phyloP scores from a whole-genome alignment of 2,113 vertebrate species.

The Pluvialis apricaria region DNA sequence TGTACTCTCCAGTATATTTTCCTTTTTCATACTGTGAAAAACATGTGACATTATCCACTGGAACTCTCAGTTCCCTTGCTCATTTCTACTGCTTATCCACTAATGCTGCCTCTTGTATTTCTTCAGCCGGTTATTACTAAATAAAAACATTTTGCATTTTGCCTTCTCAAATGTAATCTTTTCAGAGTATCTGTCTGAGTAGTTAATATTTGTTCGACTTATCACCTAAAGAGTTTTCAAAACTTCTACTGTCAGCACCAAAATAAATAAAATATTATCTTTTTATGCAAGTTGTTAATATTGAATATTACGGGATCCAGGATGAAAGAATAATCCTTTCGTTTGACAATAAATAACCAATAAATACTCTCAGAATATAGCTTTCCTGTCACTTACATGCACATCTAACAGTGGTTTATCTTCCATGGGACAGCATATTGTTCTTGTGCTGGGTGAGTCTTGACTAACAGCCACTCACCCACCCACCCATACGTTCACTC shows the following conservation, averaged over 20 bases:
- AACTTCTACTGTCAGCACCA: not conserved
- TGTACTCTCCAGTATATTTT: not conserved
- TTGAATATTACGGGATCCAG: not conserved
- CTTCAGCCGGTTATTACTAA: not conserved
- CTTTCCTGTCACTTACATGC: not conserved
- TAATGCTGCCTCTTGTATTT: not conserved
- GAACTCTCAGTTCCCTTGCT: not conserved
- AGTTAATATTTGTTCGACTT: not conserved
- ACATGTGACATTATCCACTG: not conserved
- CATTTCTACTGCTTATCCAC: not conserved
- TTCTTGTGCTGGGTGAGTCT: not conserved
- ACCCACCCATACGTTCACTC: fast-evolving
- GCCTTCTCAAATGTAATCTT: not conserved
- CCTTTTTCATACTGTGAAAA: not conserved
- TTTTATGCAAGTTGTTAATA: not conserved
- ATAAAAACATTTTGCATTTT: not conserved
- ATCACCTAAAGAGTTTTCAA: not conserved
- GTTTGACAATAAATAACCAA: not conserved
- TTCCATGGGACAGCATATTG: not conserved
- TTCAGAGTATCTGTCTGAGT: not conserved
- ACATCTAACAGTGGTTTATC: not conserved
- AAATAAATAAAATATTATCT: not conserved
- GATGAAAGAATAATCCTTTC: not conserved
- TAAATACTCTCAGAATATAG: not conserved
- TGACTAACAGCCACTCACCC: not conserved